Base-by-base conservation (phyloP, 2,888 invertebrate species). In the Sinohyriopsis cumingii region DNA sequence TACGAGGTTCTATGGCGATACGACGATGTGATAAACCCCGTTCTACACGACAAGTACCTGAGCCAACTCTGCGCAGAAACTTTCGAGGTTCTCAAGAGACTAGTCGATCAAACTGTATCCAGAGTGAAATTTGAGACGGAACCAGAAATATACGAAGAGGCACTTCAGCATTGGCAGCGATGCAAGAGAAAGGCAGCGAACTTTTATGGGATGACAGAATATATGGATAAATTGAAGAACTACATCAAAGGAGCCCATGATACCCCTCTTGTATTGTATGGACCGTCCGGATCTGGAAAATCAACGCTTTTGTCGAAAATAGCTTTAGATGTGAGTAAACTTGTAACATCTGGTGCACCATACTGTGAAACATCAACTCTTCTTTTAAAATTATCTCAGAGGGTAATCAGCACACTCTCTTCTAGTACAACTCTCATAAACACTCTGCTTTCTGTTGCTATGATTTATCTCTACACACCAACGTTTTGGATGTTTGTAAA, bases 1-100 rank as follows among this genome's bases (percentile, higher is more conserved):
- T 84, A 84, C 61, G 80, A 84, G 45, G 85, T 89, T 1, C 72
- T 89, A 60, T 89, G 89, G 89, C 79, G 86, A 55, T 88, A 85
- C 66, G 87, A 87, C 67, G 83, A 87, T 55, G 89, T 88, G 68
- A 86, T 89, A 61, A 76, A 83, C 60, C 82, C 83, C 0, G 73
- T 79, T 28, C 81, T 86, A 15, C 89, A 89, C 75, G 78, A 82
- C 12, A 81, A 83, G 15, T 89, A 89, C 68, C 71, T 89, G 53
- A 69, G 80, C n/a, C 78, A 84, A 28, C 73, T 89, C 7, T 82
- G 82, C 63, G 69, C 75, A 5, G 71, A 84, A 19, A 74, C 88
- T 22, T 67, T 77, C 57, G 71, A 75, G 7, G 72, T 77, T 18
- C 69, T 84, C 28, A 78, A 72, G 45, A 69, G 73, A 5, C 73